Percentiles rank a stretch among this genome's conserved stretches.
These are phyloP conservation scores for Poliocrania exsul DNA, from an alignment of 2,797 vertebrate species.

Conservation along the genomic window DNA sequence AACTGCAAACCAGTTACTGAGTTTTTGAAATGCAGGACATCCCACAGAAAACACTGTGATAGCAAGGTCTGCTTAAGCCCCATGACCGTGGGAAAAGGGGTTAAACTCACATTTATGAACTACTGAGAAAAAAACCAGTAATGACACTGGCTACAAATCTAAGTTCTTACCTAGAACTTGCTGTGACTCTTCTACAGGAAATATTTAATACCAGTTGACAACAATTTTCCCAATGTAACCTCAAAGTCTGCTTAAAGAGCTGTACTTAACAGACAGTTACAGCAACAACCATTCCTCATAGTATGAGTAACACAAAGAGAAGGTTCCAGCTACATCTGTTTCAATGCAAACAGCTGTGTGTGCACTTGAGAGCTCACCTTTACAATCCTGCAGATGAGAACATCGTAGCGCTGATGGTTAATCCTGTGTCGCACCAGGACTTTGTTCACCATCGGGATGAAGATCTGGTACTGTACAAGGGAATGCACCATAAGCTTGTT, in stretches of 20 bases:
- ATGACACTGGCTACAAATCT: neutral
- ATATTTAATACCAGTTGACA: neutral
- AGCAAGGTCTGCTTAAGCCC: neutral
- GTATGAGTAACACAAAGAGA: neutral
- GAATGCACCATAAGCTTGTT: neutral
- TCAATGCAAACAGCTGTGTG: neutral
- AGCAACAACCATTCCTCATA: neutral
- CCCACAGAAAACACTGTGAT: neutral
- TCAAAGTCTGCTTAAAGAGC: neutral
- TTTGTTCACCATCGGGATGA: constrained; percentile 99
- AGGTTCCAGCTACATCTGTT: neutral
- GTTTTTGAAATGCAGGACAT: neutral
- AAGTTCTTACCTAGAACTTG: neutral
- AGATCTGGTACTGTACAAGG: constrained; percentile 91
- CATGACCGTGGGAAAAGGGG: neutral
- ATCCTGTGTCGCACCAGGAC: constrained; percentile 95
- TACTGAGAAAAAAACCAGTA: neutral
- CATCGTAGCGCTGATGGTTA: constrained; percentile 95
- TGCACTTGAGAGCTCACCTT: constrained; percentile 81
- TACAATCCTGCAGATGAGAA: constrained; percentile 96
- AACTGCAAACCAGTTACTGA: neutral
- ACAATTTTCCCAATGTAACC: neutral
- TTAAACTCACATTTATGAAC: neutral
- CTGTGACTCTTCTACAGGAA: neutral
- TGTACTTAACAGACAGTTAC: neutral